phyloP scores from a whole-genome alignment of 2,797 vertebrate genomes.

The Knipowitschia caucasica region DNA sequence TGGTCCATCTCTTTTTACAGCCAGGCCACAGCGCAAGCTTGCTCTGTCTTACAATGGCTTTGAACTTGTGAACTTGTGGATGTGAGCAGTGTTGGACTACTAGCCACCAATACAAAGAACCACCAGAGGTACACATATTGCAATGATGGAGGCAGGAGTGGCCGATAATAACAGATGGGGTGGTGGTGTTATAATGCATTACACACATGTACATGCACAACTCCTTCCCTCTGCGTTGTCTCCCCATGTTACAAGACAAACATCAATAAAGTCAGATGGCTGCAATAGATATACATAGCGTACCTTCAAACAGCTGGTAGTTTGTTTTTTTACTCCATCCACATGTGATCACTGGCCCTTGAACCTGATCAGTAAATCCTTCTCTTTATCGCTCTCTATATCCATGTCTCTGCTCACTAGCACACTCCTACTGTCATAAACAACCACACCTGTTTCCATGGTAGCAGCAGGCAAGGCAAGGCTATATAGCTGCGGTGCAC shows the following conservation, averaged over 20 bases:
- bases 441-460: slow-evolving; percentile 83
- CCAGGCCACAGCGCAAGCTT: slow-evolving; percentile 55
- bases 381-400: slow-evolving; percentile 49
- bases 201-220: slow-evolving; percentile 56
- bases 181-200: slow-evolving; percentile 36
- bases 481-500: slow-evolving; percentile 58
- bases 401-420: slow-evolving; percentile 65
- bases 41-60: slow-evolving; percentile 40
- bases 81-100: slow-evolving; percentile 34
- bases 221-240: slow-evolving; percentile 37
- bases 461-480: slow-evolving; percentile 69
- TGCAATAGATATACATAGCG: slow-evolving; percentile 49
- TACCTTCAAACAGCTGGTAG: slow-evolving; percentile 58
- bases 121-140: slow-evolving; percentile 30
- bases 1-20: slow-evolving; percentile 68
- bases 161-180: slow-evolving; percentile 16
- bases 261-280: slow-evolving; percentile 50
- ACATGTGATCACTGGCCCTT: slow-evolving; percentile 55
- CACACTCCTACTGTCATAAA: slow-evolving; percentile 73
- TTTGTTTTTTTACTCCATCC: slow-evolving; percentile 58
- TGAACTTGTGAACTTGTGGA: slow-evolving; percentile 72
- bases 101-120: slow-evolving; percentile 36
- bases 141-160: slow-evolving; percentile 32
- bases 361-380: slow-evolving; percentile 61
- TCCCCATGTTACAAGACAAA: slow-evolving; percentile 40